Percentiles rank a stretch among this genome's conserved stretches.
Conservation (phyloP, 2,888 invertebrate species). For the Temnothorax ravouxi region DNA sequence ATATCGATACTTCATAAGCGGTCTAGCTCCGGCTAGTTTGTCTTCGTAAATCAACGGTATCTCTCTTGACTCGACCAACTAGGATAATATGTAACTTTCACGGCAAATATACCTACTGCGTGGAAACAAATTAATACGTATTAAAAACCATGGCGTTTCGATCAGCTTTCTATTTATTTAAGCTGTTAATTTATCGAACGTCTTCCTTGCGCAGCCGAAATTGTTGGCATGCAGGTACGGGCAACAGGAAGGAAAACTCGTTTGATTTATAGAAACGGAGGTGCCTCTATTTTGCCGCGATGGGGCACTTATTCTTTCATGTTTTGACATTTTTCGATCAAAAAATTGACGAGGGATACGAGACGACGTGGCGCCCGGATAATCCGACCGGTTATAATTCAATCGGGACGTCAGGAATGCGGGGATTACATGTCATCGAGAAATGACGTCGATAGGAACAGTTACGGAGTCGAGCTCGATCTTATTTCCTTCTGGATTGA, state of each 20-base stretch:
- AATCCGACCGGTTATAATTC: constrained; percentile 66
- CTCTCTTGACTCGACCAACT: constrained; percentile 2
- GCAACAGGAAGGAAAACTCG: background rate
- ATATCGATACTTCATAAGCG: constrained; percentile 64
- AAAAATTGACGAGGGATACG: constrained; percentile 60
- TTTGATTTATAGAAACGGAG: constrained; percentile 62
- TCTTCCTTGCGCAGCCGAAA: background rate
- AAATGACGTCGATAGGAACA: constrained; percentile 56
- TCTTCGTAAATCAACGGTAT: constrained; percentile 55
- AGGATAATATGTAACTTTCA: constrained; percentile 16
- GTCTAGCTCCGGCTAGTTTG: constrained; percentile 1
- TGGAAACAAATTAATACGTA: background rate
- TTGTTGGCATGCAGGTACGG: background rate
- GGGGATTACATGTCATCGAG: constrained; percentile 51
- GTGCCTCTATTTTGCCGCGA: constrained; percentile 49
- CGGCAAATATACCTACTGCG: background rate
- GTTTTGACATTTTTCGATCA: constrained; percentile 66
- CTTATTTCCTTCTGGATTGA: constrained; percentile 66
- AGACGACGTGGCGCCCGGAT: constrained; percentile 42
- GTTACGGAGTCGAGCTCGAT: constrained; percentile 60
- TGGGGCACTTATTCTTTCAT: constrained; percentile 56
- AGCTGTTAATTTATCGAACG: background rate
- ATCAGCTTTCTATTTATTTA: background rate
- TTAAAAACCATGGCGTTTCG: background rate
- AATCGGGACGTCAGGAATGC: constrained; percentile 50